phyloP scores from a whole-genome alignment of 2,888 invertebrate species.

The Lasioglossum pauxillum region DNA sequence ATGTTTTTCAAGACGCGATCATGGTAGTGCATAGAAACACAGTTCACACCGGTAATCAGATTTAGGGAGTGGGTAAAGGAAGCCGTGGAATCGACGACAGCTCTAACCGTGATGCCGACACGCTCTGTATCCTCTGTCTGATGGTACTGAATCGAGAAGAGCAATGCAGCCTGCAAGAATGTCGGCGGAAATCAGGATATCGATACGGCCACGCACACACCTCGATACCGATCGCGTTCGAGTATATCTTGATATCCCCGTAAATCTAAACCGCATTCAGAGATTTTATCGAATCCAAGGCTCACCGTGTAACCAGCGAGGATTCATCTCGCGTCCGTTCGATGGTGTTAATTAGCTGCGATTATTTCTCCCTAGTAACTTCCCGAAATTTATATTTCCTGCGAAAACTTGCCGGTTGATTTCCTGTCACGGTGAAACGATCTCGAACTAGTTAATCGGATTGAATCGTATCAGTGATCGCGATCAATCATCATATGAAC shows the following conservation, averaged over 20 bases:
- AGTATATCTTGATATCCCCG: conserved; percentile 31
- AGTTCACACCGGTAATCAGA: not conserved
- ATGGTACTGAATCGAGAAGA: conserved; percentile 37
- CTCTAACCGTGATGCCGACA: conserved; percentile 48
- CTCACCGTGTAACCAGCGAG: conserved; percentile 10
- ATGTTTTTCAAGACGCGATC: no score
- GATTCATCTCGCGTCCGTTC: conserved; percentile 25
- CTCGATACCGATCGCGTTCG: not conserved
- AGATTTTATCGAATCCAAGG: conserved; percentile 46
- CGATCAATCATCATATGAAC: not conserved
- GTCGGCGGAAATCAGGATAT: conserved; percentile 56
- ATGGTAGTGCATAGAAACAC: not conserved
- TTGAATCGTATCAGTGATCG: not conserved
- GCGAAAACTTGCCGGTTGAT: not conserved
- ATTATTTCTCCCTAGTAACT: not conserved
- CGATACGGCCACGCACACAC: conserved; percentile 27
- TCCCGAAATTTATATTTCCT: conserved; percentile 48
- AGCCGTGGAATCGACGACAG: conserved; percentile 38
- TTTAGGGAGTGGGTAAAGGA: conserved; percentile 26
- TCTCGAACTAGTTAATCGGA: not conserved
- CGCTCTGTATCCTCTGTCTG: conserved; percentile 53
- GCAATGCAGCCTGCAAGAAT: conserved; percentile 29
- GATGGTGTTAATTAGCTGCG: conserved; percentile 38
- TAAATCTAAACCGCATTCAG: conserved; percentile 37
- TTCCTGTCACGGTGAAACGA: not conserved